Conservation (phyloP, 2,888 invertebrate species). For the Cecidostiba fungosa region DNA sequence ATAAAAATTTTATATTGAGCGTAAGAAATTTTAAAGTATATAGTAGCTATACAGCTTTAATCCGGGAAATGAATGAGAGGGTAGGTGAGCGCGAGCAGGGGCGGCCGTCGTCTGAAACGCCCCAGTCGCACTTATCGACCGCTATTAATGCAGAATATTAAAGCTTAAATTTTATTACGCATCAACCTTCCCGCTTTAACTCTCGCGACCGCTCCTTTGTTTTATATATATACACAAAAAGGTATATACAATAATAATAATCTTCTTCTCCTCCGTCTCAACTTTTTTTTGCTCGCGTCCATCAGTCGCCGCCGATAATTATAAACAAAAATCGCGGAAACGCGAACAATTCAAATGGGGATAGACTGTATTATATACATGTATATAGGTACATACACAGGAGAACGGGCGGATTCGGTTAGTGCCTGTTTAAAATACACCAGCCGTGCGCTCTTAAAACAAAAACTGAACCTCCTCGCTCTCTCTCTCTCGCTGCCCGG, state of each 20-base stretch:
- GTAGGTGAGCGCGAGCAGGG: background rate
- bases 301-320: conserved; percentile 45
- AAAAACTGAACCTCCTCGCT: conserved; percentile 38
- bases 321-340: conserved; percentile 43
- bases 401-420: background rate
- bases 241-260: conserved; percentile 46
- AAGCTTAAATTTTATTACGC: conserved; percentile 64
- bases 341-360: background rate
- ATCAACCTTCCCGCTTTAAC: conserved; percentile 55
- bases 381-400: background rate
- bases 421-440: conserved; percentile 36
- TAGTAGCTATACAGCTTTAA: conserved; percentile 66
- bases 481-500: conserved; percentile 12
- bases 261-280: background rate
- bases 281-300: background rate
- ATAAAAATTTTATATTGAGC: conserved; percentile 62
- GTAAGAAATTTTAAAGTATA: conserved; percentile 63
- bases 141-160: conserved; percentile 65
- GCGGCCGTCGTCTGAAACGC: conserved; percentile 53
- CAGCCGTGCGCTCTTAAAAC: conserved; percentile 53
- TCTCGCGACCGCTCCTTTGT: conserved; percentile 42
- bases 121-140: conserved; percentile 64
- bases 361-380: background rate
- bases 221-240: background rate
- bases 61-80: conserved; percentile 62